phyloP scores from a whole-genome alignment of 23 tunicate genomes.

The Halocynthia aurantium region DNA sequence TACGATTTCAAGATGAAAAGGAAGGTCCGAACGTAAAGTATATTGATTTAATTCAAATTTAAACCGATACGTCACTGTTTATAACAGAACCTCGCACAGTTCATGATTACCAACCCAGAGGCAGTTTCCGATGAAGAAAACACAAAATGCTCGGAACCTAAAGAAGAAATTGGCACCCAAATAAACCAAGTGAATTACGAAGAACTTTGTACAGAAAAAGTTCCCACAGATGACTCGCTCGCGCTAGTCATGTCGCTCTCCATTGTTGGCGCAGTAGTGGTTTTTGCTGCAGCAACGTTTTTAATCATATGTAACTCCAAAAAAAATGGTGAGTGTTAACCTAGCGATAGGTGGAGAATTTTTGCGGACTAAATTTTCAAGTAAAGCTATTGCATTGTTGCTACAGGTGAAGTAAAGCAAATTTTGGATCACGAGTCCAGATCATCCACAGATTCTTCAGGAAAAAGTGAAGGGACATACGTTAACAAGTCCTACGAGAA shows the following conservation, averaged over 20 bases:
- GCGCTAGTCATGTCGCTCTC: conserved; percentile 37
- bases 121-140: conserved; percentile 8
- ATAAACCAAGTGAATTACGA: conserved; percentile 13
- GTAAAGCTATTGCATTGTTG: too few species aligned
- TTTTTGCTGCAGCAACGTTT: conserved; percentile 9
- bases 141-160: conserved; percentile 14
- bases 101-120: not conserved
- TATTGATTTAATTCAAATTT: too few species aligned
- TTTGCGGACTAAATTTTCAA: too few species aligned
- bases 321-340: not conserved
- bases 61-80: not conserved
- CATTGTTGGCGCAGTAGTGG: conserved; percentile 34
- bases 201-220: not conserved
- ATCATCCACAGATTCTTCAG: too few species aligned
- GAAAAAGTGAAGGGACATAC: too few species aligned
- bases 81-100: conserved; percentile 20
- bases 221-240: conserved; percentile 10
- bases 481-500: too few species aligned
- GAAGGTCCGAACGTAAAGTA: too few species aligned
- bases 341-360: too few species aligned
- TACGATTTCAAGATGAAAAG: too few species aligned
- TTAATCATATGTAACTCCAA: not conserved
- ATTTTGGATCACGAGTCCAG: too few species aligned
- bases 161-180: not conserved
- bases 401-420: too few species aligned